Evolutionary conservation across 2,888 invertebrate species (phyloP), one percentile per base, ranked within the genome.

Genomic region (Drosophila imparisetae): DNA sequence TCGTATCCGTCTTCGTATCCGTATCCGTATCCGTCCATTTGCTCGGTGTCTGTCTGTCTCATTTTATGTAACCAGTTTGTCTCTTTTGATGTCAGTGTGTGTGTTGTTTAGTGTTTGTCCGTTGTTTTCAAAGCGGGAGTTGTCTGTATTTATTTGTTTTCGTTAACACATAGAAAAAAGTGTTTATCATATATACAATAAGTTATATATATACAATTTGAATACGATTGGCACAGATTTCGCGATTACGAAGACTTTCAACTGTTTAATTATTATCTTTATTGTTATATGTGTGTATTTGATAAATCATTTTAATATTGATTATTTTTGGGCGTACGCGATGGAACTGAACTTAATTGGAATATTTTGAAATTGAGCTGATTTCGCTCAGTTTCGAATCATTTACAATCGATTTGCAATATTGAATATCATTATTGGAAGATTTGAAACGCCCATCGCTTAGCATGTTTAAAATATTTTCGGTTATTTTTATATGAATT

Each of bases 201-300:
- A 74, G 67, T 81, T 54, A 30, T 61, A 62, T 52, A 78, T 73
- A 85, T 79, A 79, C 80, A 82, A 76, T 66, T 72, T 67, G 58
- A 61, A 63, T 83, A 91, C 92, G 81, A 90, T 92, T 92, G 92
- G 92, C 92, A 92, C 92, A 92, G 92, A 92, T 89, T 77, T 75
- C 83, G 86, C 85, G 82, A 55, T 73, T 45, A 61, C 67, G 75
- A 63, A 50, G 69, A 66, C 72, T 68, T 66, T 75, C 48, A 42
- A 63, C n/a, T 52, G 32, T 34, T 67, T 74, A 48, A 71, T 74
- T 58, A 80, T 70, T 65, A 68, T 65, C 60, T 69, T 64, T 40
- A 62, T 45, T 29, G 13, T 64, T 64, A 36, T 64, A 49, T 63
- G 38, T 67, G 64, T 65, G 38, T 67, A 66, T 65, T 58, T 42